A percentile compares a stretch with the other conserved stretches of the same genome.
These are phyloP conservation scores for Percina caprodes DNA, from an alignment of 2,113 vertebrate species.

Conservation along the genomic window DNA sequence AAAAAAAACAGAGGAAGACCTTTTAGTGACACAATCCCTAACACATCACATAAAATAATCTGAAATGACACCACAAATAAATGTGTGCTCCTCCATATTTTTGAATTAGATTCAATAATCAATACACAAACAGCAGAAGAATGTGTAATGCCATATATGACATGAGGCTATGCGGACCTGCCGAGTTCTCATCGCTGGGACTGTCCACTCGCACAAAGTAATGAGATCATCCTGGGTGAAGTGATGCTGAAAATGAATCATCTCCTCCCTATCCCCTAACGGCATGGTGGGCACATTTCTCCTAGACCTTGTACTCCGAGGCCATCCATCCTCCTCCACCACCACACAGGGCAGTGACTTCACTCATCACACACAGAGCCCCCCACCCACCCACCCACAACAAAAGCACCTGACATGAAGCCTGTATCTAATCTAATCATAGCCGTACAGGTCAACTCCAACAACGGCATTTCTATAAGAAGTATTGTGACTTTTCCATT, in stretches of 20 bases:
- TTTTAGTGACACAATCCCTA: neutral
- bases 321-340: conserved; percentile 69
- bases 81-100: conserved; percentile 17
- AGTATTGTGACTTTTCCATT: conserved; percentile 19
- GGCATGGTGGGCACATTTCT: conserved; percentile 64
- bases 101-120: conserved; percentile 38
- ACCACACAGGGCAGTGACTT: conserved; percentile 36
- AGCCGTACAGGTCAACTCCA: conserved; percentile 14
- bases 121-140: conserved; percentile 60
- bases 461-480: conserved; percentile 24
- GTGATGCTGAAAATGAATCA: conserved; percentile 82
- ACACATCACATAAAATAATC: conserved; percentile 4
- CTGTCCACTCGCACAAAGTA: conserved; percentile 77
- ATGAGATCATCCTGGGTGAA: conserved; percentile 82
- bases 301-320: conserved; percentile 66
- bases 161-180: conserved; percentile 41
- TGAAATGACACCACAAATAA: conserved; percentile 27
- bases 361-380: conserved; percentile 53
- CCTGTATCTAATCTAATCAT: conserved; percentile 57
- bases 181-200: conserved; percentile 37
- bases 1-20: neutral
- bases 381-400: neutral
- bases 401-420: conserved; percentile 39
- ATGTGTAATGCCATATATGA: conserved; percentile 32
- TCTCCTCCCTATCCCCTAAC: conserved; percentile 67